Conservation (phyloP, 2,797 vertebrate genomes). For the Sebastes glaucus region DNA sequence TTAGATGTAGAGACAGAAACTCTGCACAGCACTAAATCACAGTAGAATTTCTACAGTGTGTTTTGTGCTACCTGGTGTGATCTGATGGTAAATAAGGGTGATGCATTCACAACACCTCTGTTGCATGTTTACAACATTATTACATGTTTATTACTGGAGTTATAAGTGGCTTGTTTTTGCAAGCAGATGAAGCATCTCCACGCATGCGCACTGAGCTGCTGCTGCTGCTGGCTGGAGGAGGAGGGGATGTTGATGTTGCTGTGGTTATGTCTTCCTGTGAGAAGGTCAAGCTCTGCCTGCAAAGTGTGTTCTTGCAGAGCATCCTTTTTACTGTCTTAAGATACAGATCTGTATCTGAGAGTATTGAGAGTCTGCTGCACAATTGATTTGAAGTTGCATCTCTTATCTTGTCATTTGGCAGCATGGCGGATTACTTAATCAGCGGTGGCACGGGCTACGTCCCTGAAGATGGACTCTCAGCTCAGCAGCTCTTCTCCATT, state of each 20-base stretch:
- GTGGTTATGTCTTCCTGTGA: conserved; percentile 59
- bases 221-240: background rate
- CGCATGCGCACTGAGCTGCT: conserved; percentile 27
- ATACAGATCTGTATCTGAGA: background rate
- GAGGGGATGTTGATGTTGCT: conserved; percentile 52
- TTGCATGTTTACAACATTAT: too few species aligned
- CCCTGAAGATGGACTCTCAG: conserved; percentile 92
- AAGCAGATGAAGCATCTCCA: background rate
- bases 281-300: conserved; percentile 47
- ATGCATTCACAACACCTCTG: accelerated
- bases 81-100: too few species aligned
- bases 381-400: conserved; percentile 22
- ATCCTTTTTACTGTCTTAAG: background rate
- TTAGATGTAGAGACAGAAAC: background rate
- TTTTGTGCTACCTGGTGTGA: background rate
- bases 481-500: conserved; percentile 92
- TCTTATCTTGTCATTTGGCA: conserved; percentile 60
- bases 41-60: background rate
- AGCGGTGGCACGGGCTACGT: conserved; percentile 94
- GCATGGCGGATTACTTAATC: conserved; percentile 96
- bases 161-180: background rate
- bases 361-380: background rate
- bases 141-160: background rate
- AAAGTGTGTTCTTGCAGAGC: conserved; percentile 16
- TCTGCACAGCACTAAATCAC: background rate